Conservation (phyloP, 2,113 vertebrate species). For the Notarius lentiginosus region DNA sequence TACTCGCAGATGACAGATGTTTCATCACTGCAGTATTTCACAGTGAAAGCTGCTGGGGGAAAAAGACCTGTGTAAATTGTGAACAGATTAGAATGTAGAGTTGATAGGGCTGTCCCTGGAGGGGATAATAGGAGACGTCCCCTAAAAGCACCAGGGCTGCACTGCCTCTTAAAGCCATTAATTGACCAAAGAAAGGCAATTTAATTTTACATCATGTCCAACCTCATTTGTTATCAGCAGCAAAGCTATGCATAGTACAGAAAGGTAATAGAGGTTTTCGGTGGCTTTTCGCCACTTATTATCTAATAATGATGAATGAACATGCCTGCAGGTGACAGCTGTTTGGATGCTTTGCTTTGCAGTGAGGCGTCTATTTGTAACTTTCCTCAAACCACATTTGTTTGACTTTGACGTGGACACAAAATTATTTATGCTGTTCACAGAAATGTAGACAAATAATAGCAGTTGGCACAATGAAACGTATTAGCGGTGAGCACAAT, state of each 20-base stretch:
- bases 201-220: conserved; percentile 63
- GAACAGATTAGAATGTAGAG: conserved; percentile 67
- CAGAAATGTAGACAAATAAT: neutral
- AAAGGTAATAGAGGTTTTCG: conserved; percentile 71
- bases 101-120: conserved; percentile 67
- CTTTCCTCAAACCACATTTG: conserved; percentile 56
- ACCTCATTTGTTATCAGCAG: conserved; percentile 71
- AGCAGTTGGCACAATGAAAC: neutral
- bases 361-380: conserved; percentile 58
- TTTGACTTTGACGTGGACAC: conserved; percentile 57
- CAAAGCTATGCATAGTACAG: conserved; percentile 65
- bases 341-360: conserved; percentile 65
- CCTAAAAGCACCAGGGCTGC: conserved; percentile 58
- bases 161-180: conserved; percentile 65
- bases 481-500: neutral
- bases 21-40: conserved; percentile 69
- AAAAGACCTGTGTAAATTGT: conserved; percentile 60
- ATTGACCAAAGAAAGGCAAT: conserved; percentile 66
- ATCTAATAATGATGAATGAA: conserved; percentile 81
- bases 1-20: conserved; percentile 67
- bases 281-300: conserved; percentile 71
- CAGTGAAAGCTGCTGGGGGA: conserved; percentile 62
- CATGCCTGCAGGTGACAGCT: conserved; percentile 71
- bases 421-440: conserved; percentile 12
- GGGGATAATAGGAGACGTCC: conserved; percentile 62